These are phyloP conservation scores for Marisa cornuarietis DNA, from an alignment of 1,140 invertebrate species.

Conservation along the genomic window DNA sequence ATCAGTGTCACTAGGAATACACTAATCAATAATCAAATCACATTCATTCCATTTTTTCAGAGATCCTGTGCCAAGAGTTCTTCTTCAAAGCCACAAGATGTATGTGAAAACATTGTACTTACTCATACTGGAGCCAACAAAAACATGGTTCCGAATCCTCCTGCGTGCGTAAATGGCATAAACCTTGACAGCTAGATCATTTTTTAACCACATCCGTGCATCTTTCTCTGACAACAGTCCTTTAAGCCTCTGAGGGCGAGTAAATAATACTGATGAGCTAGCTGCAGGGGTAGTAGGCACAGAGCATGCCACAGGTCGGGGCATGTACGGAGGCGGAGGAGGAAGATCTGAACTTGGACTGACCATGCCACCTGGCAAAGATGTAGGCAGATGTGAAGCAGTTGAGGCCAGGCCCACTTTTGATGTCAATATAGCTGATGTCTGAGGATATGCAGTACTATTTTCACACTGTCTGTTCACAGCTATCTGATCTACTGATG, in stretches of 20 bases:
- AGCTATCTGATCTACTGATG: slow-evolving; percentile 11
- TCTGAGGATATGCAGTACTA: slow-evolving; percentile 22
- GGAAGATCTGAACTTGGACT: slow-evolving; percentile 32
- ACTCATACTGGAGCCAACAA: slow-evolving; percentile 53
- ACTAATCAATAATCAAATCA: no score
- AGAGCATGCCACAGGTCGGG: slow-evolving; percentile 15
- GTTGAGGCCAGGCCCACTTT: slow-evolving; percentile 23
- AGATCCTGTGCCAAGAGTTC: no score
- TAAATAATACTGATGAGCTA: slow-evolving; percentile 30
- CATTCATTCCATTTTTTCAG: no score
- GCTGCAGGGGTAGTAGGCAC: slow-evolving; percentile 20
- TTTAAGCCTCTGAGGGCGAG: slow-evolving; percentile 40
- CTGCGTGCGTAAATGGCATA: slow-evolving; percentile 50
- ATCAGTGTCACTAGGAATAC: no score
- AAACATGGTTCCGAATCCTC: slow-evolving; percentile 58
- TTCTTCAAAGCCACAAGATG: no score
- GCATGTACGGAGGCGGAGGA: slow-evolving; percentile 43
- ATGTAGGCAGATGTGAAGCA: slow-evolving; percentile 10
- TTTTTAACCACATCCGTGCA: slow-evolving; percentile 44
- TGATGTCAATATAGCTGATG: slow-evolving; percentile 24
- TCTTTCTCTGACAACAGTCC: slow-evolving; percentile 46
- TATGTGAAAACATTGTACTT: background rate
- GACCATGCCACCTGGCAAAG: slow-evolving; percentile 9
- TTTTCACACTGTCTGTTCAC: background rate
- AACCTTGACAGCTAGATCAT: slow-evolving; percentile 47